Conservation (phyloP, 1,140 invertebrate species). For the Cyclina sinensis region DNA sequence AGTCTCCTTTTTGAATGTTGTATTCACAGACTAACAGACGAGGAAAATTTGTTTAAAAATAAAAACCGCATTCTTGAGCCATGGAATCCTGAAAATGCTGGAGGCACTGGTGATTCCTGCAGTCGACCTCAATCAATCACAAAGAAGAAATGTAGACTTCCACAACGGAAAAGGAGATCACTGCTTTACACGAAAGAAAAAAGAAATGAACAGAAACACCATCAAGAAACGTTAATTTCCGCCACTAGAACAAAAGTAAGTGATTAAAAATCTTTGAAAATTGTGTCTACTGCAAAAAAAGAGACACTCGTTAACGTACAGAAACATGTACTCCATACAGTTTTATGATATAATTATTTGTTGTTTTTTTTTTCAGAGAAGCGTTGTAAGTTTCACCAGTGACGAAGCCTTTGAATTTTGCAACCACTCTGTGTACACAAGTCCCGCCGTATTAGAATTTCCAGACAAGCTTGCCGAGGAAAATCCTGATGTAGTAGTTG, state of each 20-base stretch:
- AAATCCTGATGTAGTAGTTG: not conserved
- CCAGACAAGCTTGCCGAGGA: not conserved
- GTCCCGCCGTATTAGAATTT: not conserved
- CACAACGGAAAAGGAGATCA: not conserved
- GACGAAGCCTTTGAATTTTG: not conserved
- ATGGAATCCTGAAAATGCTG: not conserved
- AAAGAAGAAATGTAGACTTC: not conserved
- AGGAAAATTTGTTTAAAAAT: conserved; percentile 22
- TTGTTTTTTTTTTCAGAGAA: too few relatives aligned
- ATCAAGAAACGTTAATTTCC: not conserved
- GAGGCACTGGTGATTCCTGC: not conserved
- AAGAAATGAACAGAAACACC: too few relatives aligned
- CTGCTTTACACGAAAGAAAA: not conserved
- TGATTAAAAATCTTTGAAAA: too few relatives aligned
- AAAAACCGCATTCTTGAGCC: not conserved
- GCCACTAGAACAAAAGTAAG: too few relatives aligned
- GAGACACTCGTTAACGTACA: too few relatives aligned
- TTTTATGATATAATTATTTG: too few relatives aligned
- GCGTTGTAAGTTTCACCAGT: not conserved
- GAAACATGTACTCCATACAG: too few relatives aligned
- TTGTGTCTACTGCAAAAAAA: too few relatives aligned
- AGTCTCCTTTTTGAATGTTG: too few relatives aligned
- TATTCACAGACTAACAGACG: not conserved
- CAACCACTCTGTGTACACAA: not conserved
- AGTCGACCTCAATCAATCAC: not conserved